Base-by-base conservation (phyloP, 2,888 invertebrate genomes). In the Cotesia congregata region DNA sequence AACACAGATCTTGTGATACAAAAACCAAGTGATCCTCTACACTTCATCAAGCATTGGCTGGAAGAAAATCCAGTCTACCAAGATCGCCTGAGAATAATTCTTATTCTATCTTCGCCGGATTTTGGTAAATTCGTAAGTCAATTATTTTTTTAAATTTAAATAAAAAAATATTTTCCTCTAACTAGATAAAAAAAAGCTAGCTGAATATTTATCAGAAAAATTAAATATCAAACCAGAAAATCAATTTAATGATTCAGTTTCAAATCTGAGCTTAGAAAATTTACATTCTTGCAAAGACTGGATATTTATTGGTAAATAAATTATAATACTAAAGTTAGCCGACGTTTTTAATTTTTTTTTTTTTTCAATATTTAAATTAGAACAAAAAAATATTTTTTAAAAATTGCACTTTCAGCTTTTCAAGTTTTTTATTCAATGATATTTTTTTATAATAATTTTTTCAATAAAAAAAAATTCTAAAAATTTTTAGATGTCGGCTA, bases 21-120 rank as follows among this genome's bases (percentile, higher is more conserved):
- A 79, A 89, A 92, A 80, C 94, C 94, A 0, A 90, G 89, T 20
- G 94, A 94, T 84, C 94, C 93, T 83, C 85, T 94, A 38, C 90
- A 91, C 72, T 93, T 93, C 81, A 90, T 93, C 86, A 93, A 93
- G 83, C 90, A 92, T 78, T 91, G 91, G 76, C 83, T 94, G 0
- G 84, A 86, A 38, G 91, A 90, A 67, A 91, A 92, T 7, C 85
- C 90, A 9, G 90, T 90, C 81, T 90, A 88, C 77, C 89, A 91
- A 17, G 91, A 91, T 81, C 90, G 91, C 5, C 86, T 92, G 0
- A 90, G 92, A 80, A 90, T 92, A 17, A 89, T 94, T 38, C 86
- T 94, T n/a, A n/a, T n/a, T 4, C 78, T 94, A 7, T 88, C 92
- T 3, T 89, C 92, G 0, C 92, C 92, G 0, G 81, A 80, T 64